Percentiles rank a stretch among this genome's conserved stretches.
These are phyloP conservation scores for Cydia pomonella DNA, from an alignment of 1,140 invertebrate species.

Conservation along the genomic window DNA sequence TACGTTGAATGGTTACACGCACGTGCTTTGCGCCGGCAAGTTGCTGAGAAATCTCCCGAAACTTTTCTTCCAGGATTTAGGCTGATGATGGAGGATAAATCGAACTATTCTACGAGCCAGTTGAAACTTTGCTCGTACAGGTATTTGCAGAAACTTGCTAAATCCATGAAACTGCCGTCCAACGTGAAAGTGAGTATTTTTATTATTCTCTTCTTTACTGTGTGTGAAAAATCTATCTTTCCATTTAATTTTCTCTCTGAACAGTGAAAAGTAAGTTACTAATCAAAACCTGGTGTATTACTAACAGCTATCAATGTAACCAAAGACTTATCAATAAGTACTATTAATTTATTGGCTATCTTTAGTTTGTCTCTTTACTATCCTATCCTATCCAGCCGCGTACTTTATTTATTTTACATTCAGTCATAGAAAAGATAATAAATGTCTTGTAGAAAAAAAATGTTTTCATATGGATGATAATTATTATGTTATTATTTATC, in stretches of 20 bases:
- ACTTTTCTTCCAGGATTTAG: conserved; percentile 8
- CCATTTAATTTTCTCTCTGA: neutral
- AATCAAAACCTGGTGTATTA: neutral
- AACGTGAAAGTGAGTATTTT: conserved; percentile 59
- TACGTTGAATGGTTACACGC: conserved; percentile 27
- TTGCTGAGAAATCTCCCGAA: neutral
- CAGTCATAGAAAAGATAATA: no score
- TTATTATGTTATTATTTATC: no score
- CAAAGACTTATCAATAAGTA: neutral
- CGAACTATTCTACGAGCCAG: conserved; percentile 36
- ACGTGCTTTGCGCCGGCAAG: conserved; percentile 40
- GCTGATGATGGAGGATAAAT: conserved; percentile 37
- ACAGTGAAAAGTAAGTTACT: neutral
- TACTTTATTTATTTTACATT: neutral
- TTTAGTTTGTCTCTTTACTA: neutral
- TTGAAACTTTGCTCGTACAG: conserved; percentile 55
- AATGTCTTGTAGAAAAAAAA: no score
- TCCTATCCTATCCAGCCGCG: neutral
- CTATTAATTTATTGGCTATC: neutral
- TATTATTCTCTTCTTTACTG: conserved; percentile 8
- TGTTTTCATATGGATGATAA: no score
- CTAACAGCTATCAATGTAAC: neutral
- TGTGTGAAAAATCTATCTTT: neutral
- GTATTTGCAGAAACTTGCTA: conserved; percentile 59
- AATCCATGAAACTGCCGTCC: conserved; percentile 57